Evolutionary conservation across 1,140 invertebrate species (phyloP).

Genomic region (Pogonomyrmex barbatus): DNA sequence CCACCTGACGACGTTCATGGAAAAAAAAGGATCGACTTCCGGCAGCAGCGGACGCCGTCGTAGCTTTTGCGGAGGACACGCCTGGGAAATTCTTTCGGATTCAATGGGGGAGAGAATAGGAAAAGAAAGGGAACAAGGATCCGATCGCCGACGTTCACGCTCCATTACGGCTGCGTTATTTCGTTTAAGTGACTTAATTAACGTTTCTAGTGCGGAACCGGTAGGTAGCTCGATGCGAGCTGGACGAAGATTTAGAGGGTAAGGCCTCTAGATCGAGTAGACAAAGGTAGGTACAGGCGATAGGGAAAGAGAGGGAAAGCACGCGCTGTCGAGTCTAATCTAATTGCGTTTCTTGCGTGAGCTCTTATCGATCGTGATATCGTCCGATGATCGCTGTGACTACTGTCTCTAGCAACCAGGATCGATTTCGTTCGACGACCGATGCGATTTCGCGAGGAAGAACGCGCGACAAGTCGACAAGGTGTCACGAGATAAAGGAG

Average conservation of each 20-base stretch:
- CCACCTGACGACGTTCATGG: slow-evolving; percentile 47
- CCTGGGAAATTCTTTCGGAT: not conserved
- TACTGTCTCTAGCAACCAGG: not conserved
- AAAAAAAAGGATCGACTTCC: slow-evolving; percentile 26
- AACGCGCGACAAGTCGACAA: slow-evolving; percentile 36
- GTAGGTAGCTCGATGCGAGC: slow-evolving; percentile 37
- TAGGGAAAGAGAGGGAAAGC: not conserved
- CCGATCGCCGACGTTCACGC: slow-evolving; percentile 52
- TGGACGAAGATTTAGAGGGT: slow-evolving; percentile 51
- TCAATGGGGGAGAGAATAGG: not conserved
- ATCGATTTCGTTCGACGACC: slow-evolving; percentile 25
- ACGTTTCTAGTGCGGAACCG: slow-evolving; percentile 50
- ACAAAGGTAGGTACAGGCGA: slow-evolving; percentile 42
- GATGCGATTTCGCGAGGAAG: slow-evolving; percentile 37
- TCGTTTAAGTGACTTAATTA: slow-evolving; percentile 63
- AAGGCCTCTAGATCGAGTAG: slow-evolving; percentile 28
- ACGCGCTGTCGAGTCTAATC: slow-evolving; percentile 36
- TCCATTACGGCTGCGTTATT: slow-evolving; percentile 55
- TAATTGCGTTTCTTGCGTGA: not conserved
- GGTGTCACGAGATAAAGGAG: slow-evolving; percentile 42
- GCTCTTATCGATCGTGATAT: slow-evolving; percentile 23
- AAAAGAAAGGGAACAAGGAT: slow-evolving; percentile 6
- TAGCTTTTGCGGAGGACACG: not conserved
- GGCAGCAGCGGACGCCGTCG: slow-evolving; percentile 11
- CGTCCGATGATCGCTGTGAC: not conserved